These are phyloP conservation scores for Hippotragus niger DNA, from an alignment of 2,113 vertebrate genomes.

Conservation along the genomic window DNA sequence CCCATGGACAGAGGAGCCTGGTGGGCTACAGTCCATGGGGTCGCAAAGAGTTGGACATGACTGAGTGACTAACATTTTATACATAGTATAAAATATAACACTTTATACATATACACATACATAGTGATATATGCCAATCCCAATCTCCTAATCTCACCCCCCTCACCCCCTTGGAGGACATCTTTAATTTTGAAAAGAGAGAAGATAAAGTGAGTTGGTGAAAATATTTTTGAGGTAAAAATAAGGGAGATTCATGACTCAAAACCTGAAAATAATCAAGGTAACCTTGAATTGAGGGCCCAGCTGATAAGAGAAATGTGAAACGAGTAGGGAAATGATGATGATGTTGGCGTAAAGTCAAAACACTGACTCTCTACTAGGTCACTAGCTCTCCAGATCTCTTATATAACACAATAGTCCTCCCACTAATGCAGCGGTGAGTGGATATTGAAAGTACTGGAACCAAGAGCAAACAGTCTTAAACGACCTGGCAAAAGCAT, in stretches of 20 bases:
- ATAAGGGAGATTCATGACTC: not conserved
- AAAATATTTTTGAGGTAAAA: slow-evolving; percentile 28
- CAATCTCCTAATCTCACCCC: not conserved
- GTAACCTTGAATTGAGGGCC: not conserved
- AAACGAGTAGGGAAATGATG: not conserved
- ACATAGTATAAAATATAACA: not conserved
- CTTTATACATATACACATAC: not conserved
- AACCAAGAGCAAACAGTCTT: not conserved
- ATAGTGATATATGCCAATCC: not conserved
- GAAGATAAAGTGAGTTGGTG: not conserved
- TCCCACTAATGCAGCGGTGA: not conserved
- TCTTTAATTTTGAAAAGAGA: not conserved
- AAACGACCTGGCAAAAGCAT: not conserved
- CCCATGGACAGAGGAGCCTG: not conserved
- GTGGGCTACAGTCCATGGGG: not conserved
- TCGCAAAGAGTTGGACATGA: not conserved
- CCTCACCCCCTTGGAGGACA: not conserved
- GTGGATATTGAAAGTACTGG: not conserved
- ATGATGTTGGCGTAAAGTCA: not conserved
- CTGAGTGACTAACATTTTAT: not conserved
- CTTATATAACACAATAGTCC: not conserved
- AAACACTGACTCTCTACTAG: not conserved
- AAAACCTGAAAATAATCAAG: not conserved
- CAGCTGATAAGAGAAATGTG: not conserved
- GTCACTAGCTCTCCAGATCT: not conserved